phyloP scores from a whole-genome alignment of 2,888 invertebrate genomes.

The Bibio marci region DNA sequence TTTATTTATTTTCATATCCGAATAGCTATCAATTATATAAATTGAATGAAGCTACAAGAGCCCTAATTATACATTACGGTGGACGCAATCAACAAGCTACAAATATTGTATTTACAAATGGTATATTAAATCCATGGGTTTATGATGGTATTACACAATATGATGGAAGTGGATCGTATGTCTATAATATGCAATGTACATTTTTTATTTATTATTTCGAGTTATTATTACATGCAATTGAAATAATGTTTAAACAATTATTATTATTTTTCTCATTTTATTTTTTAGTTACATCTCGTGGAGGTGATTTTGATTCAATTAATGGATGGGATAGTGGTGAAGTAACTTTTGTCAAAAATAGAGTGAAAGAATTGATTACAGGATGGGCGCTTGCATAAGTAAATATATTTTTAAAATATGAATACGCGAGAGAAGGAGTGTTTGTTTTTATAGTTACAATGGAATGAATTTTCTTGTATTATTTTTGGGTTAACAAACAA shows the following conservation, averaged over 20 bases:
- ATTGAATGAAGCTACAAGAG: neutral
- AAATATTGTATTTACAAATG: neutral
- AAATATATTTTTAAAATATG: too few relatives aligned
- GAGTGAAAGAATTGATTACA: neutral
- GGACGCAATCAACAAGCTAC: neutral
- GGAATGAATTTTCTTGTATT: too few relatives aligned
- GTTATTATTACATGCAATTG: neutral
- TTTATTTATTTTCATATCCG: too few relatives aligned
- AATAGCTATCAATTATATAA: too few relatives aligned
- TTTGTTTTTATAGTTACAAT: too few relatives aligned
- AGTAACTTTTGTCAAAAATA: neutral
- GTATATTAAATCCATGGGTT: neutral
- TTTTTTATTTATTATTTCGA: too few relatives aligned
- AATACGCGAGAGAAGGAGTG: too few relatives aligned
- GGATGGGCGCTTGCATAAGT: neutral
- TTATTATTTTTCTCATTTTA: too few relatives aligned
- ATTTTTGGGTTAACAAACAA: too few relatives aligned
- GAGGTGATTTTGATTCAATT: neutral
- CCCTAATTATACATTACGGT: neutral
- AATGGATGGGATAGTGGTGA: neutral
- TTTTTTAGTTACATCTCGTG: neutral
- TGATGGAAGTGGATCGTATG: neutral
- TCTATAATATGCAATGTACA: neutral
- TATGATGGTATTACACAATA: neutral
- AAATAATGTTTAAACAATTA: neutral